Base-by-base conservation (phyloP, 2,113 vertebrate species). In the Scolopax mira region DNA sequence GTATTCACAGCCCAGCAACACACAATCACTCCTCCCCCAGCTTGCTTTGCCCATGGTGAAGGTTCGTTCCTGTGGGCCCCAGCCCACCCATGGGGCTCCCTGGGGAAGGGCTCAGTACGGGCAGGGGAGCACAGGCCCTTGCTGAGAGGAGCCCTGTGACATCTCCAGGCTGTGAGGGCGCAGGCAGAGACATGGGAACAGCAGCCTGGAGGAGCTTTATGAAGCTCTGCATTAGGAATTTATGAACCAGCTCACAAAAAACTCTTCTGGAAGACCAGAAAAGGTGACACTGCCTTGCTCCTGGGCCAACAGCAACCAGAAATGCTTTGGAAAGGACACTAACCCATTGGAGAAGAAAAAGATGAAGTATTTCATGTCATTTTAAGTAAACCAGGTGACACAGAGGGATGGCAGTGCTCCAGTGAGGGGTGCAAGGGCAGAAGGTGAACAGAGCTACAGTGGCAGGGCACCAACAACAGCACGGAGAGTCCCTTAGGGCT, bases 111-210 rank as follows among this genome's bases (percentile, higher is more conserved):
- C 19, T 55, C 6, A 8, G 19, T 55, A 19, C 1, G 0, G 24
- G 54, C 60, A 67, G 33, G 10, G 18, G 21, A 57, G 5, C 0
- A 0, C 17, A 44, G 24, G 35, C 21, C 52, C 41, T 51, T 2
- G 4, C 37, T 73, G 58, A 44, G 82, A 48, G 46, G 19, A 61
- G 46, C 0, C 0, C 21, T 6, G 0, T 28, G 57, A 8, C 49
- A 58, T 18, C 61, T 58, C 30, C 48, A 18, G 11, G 9, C 42
- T 13, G 22, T 4, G 55, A 11, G 2, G 18, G 30, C 5, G 1
- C 35, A 51, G 54, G 67, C n/a, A 42, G 72, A 41, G 60, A 25
- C 42, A 7, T 0, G 0, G 19, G 12, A 41, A 39, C 6, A 0
- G 64, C 52, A 22, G 15, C 52, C 35, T 7, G 58, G n/a, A 75